These are phyloP conservation scores for Conger conger DNA, from an alignment of 2,113 vertebrate species.

Conservation along the genomic window DNA sequence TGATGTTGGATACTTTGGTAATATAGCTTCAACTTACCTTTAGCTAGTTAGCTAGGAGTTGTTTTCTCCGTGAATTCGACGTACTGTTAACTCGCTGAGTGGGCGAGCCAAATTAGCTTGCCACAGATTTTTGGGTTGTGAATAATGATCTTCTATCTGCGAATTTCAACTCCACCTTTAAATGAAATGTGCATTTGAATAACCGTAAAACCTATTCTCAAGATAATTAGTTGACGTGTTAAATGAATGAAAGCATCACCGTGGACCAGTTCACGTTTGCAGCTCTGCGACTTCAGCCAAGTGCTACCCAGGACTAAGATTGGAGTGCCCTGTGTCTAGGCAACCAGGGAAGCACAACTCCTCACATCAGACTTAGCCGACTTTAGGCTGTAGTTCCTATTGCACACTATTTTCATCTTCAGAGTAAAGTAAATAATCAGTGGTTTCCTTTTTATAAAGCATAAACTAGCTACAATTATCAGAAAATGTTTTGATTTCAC, in stretches of 20 bases:
- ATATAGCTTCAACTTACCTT: background rate
- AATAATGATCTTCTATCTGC: background rate
- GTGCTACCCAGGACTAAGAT: background rate
- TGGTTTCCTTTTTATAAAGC: no score
- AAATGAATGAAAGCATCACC: background rate
- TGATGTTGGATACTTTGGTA: background rate
- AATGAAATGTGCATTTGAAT: background rate
- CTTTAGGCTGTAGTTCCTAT: no score
- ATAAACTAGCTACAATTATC: no score
- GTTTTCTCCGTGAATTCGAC: background rate
- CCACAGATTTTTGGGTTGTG: background rate
- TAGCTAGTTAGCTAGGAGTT: background rate
- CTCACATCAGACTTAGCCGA: background rate
- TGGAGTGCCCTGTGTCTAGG: constrained; percentile 24
- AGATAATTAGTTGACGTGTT: background rate
- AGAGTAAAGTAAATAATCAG: no score
- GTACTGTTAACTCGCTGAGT: background rate
- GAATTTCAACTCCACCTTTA: background rate
- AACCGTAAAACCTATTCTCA: background rate
- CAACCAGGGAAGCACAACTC: constrained; percentile 7
- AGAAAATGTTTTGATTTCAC: no score
- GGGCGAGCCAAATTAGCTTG: background rate
- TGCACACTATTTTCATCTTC: no score
- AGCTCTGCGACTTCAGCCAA: background rate
- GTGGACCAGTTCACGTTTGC: background rate